Percentiles rank a stretch among this genome's conserved stretches.
Evolutionary conservation across 2,888 invertebrate species (phyloP).

Genomic region (Meteorus cinctellus): DNA sequence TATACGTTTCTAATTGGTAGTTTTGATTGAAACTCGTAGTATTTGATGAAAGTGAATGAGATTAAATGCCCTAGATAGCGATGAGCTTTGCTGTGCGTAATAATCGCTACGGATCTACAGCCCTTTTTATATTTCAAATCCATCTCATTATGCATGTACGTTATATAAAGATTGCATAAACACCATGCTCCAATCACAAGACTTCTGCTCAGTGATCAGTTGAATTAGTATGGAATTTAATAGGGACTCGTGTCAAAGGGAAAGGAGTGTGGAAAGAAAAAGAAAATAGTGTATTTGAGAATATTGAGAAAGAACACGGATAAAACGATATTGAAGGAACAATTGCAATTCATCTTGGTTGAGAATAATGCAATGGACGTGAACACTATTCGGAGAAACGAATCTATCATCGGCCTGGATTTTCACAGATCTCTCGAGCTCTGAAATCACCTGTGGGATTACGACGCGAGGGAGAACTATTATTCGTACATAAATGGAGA

Average conservation of each 20-base stretch:
- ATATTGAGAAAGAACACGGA: background rate
- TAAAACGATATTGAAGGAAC: background rate
- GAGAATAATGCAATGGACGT: conserved; percentile 26
- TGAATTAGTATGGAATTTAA: too few relatives aligned
- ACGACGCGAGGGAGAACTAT: conserved; percentile 6
- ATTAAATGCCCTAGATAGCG: conserved; percentile 41
- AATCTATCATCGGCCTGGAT: conserved; percentile 45
- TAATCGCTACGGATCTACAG: conserved; percentile 48
- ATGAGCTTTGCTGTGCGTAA: conserved; percentile 54
- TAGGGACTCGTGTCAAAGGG: too few relatives aligned
- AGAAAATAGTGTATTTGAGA: background rate
- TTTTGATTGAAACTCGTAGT: conserved; percentile 57
- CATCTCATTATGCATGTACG: background rate
- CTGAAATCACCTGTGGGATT: conserved; percentile 15
- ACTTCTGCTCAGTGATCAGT: too few relatives aligned
- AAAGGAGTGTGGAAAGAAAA: background rate
- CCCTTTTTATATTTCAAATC: background rate
- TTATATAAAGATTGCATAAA: background rate
- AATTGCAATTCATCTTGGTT: conserved; percentile 25
- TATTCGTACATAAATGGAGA: background rate
- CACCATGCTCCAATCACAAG: too few relatives aligned
- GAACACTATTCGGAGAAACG: conserved; percentile 22
- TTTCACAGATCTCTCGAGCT: conserved; percentile 34
- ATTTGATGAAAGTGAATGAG: conserved; percentile 51
- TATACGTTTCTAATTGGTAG: conserved; percentile 49